A percentile compares a stretch with the other conserved stretches of the same genome.
phyloP scores from a whole-genome alignment of 1,140 invertebrate species.

The Oedothorax gibbosus region DNA sequence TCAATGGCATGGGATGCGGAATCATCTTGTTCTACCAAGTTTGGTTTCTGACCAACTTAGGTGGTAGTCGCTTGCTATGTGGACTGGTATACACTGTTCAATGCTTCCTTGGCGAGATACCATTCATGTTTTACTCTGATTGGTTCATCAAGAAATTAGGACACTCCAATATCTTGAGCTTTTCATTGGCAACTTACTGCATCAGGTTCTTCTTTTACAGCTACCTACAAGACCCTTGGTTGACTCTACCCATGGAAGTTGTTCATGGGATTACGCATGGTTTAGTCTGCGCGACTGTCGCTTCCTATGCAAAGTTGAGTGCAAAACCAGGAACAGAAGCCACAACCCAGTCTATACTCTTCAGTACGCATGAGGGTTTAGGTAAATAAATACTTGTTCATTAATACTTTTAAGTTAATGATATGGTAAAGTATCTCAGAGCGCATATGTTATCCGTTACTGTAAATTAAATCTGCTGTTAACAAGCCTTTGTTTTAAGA shows the following conservation, averaged over 20 bases:
- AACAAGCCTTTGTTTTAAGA: not conserved
- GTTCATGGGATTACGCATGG: conserved; percentile 37
- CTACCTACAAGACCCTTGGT: conserved; percentile 34
- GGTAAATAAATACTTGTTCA: not conserved
- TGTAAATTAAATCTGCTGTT: not conserved
- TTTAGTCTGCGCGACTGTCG: not conserved
- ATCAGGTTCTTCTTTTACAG: conserved; percentile 42
- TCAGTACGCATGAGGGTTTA: conserved; percentile 31
- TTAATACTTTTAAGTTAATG: not conserved
- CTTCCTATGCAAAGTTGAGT: conserved; percentile 7
- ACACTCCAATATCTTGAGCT: not conserved
- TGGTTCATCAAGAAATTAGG: conserved; percentile 23
- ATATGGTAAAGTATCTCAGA: not conserved
- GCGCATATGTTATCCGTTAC: not conserved
- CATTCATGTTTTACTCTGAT: conserved; percentile 86
- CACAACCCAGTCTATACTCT: conserved; percentile 23
- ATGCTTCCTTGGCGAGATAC: conserved; percentile 86
- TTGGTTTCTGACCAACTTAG: conserved; percentile 15
- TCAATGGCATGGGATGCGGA: conserved; percentile 14
- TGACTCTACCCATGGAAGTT: conserved; percentile 10
- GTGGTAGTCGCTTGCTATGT: conserved; percentile 2
- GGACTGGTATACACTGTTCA: conserved; percentile 69
- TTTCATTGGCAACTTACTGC: not conserved
- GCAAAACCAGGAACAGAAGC: conserved; percentile 34
- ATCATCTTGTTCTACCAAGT: conserved; percentile 17